A percentile compares a stretch with the other conserved stretches of the same genome.
These are phyloP conservation scores for Willisornis vidua DNA, from an alignment of 2,113 vertebrate genomes.

Conservation along the genomic window DNA sequence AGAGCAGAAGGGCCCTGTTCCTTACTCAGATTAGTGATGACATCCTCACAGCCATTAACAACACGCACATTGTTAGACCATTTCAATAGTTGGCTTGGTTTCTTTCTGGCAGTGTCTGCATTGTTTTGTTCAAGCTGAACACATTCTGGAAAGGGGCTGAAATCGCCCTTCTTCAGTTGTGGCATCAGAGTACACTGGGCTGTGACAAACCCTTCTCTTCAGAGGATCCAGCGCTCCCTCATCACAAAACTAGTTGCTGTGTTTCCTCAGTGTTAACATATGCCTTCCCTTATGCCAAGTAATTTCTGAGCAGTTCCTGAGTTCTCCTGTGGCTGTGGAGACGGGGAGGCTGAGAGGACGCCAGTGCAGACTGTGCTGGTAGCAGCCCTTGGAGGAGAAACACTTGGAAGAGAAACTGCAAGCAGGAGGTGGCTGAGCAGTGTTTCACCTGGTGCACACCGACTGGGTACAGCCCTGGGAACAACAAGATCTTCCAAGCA, in stretches of 20 bases:
- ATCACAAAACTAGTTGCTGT: neutral
- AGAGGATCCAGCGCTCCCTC: neutral
- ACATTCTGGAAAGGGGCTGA: neutral
- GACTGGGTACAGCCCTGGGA: neutral
- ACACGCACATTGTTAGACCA: neutral
- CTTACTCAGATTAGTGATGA: neutral
- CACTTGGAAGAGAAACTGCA: neutral
- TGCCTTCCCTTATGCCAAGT: neutral
- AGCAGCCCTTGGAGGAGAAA: neutral
- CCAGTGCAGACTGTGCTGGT: neutral
- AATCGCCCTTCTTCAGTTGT: neutral
- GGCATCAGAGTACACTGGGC: neutral
- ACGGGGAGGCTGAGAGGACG: neutral
- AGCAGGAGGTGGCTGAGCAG: neutral
- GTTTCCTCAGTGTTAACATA: neutral
- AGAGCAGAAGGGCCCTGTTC: neutral
- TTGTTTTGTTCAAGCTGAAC: neutral
- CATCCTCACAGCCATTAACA: neutral
- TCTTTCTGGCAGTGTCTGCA: neutral
- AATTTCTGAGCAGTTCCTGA: neutral
- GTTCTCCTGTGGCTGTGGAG: neutral
- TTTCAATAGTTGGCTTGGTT: conserved; percentile 18
- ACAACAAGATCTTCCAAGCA: neutral
- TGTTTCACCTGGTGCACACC: neutral
- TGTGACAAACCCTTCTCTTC: neutral